Evolutionary conservation across 2,113 vertebrate species (phyloP).

Genomic region (Ancistrus triradiatus): DNA sequence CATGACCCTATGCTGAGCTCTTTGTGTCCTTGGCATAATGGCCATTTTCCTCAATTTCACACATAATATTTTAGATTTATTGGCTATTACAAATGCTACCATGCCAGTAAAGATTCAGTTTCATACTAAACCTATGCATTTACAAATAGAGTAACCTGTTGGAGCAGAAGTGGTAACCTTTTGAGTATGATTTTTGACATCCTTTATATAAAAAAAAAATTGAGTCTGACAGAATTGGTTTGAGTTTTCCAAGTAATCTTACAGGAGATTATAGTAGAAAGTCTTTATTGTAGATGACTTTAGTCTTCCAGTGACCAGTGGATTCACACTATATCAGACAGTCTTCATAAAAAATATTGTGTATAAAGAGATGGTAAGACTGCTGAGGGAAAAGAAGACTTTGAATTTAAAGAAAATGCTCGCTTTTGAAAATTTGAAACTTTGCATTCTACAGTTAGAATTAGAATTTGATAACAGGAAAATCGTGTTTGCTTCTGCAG

Average conservation of each 20-base stretch:
- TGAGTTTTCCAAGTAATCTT: no score
- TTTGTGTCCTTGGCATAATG: conserved; percentile 87
- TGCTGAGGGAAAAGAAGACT: conserved; percentile 32
- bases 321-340: no score
- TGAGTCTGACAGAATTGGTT: no score
- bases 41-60: conserved; percentile 87
- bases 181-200: conserved; percentile 36
- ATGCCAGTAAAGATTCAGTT: conserved; percentile 87
- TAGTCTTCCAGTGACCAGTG: no score
- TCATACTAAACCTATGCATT: conserved; percentile 74
- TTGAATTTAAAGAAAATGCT: not conserved
- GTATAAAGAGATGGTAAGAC: conserved; percentile 9
- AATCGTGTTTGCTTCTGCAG: conserved; percentile 62
- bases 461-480: conserved; percentile 61
- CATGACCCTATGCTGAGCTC: conserved; percentile 77
- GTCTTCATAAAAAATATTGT: no score
- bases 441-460: conserved; percentile 68
- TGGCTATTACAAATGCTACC: conserved; percentile 91
- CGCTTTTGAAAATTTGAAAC: not conserved
- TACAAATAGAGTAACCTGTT: conserved; percentile 73
- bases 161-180: conserved; percentile 49
- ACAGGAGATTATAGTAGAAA: no score
- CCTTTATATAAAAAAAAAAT: conserved; percentile 48
- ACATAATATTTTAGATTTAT: conserved; percentile 99
- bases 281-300: no score